Percentiles rank a stretch among this genome's conserved stretches.
These are phyloP conservation scores for Poeciliopsis infans DNA, from an alignment of 2,797 vertebrate genomes.

Conservation along the genomic window DNA sequence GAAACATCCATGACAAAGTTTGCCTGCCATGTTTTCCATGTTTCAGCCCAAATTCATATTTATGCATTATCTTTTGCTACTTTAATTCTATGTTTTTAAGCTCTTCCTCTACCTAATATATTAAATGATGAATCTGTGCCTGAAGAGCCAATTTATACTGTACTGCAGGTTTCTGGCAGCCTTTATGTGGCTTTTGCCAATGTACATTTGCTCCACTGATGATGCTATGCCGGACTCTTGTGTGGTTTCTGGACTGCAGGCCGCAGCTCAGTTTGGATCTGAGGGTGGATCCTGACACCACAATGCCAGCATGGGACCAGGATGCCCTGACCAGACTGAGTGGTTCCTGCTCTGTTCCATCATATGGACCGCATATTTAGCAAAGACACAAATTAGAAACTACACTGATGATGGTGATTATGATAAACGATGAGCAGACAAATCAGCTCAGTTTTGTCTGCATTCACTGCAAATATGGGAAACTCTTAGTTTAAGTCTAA, in stretches of 20 bases:
- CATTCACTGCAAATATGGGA: not conserved
- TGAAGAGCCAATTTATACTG: slow-evolving; percentile 28
- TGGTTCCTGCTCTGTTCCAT: slow-evolving; percentile 30
- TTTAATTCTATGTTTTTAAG: not conserved
- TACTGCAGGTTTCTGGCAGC: slow-evolving; percentile 14
- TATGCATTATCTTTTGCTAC: accelerated
- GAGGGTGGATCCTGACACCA: slow-evolving; percentile 65
- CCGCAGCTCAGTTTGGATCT: slow-evolving; percentile 61
- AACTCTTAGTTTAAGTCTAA: not conserved
- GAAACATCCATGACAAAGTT: not conserved
- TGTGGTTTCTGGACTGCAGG: slow-evolving; percentile 62
- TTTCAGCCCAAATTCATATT: not conserved
- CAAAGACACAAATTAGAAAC: slow-evolving; percentile 25
- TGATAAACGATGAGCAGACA: slow-evolving; percentile 2
- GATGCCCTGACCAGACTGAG: slow-evolving; percentile 21
- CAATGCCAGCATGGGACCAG: slow-evolving; percentile 40
- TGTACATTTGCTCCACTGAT: slow-evolving; percentile 30
- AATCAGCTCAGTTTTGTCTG: not conserved
- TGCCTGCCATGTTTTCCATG: not conserved
- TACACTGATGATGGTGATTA: slow-evolving; percentile 15
- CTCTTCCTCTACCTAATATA: not conserved
- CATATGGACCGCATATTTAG: slow-evolving; percentile 16
- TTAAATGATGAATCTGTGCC: slow-evolving; percentile 8
- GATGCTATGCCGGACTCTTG: slow-evolving; percentile 35
- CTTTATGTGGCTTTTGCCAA: slow-evolving; percentile 47